Conservation (phyloP, 1,140 invertebrate species). For the Tenebrio molitor region DNA sequence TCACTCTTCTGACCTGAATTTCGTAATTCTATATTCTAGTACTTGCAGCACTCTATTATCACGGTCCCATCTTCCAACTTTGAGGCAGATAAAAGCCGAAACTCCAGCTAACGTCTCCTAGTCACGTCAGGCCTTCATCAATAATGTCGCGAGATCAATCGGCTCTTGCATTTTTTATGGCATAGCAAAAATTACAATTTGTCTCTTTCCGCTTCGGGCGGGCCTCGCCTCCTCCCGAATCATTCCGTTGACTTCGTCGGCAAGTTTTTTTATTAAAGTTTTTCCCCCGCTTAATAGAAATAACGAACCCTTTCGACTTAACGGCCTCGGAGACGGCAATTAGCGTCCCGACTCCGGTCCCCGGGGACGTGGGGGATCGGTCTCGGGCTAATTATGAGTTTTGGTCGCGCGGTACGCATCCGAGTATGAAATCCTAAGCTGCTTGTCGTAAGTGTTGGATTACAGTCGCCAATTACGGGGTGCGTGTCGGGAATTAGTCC, state of each 20-base stretch:
- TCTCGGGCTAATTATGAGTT: slow-evolving; percentile 45
- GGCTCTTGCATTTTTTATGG: background rate
- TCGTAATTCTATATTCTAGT: too few species aligned
- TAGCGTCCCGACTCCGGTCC: slow-evolving; percentile 35
- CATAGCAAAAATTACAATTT: slow-evolving; percentile 23
- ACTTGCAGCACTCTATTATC: too few species aligned
- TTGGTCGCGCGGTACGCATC: slow-evolving; percentile 43
- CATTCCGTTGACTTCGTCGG: background rate
- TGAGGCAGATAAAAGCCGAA: too few species aligned
- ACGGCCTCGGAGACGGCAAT: slow-evolving; percentile 41
- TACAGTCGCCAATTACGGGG: slow-evolving; percentile 46
- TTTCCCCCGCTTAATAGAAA: slow-evolving; percentile 29
- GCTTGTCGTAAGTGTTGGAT: slow-evolving; percentile 47
- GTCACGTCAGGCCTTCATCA: too few species aligned
- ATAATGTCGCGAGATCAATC: too few species aligned
- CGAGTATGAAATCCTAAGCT: slow-evolving; percentile 48
- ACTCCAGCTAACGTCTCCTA: too few species aligned
- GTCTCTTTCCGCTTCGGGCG: background rate
- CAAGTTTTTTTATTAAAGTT: slow-evolving; percentile 24
- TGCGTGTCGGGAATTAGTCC: slow-evolving; percentile 45
- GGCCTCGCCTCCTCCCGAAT: background rate
- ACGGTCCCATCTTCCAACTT: too few species aligned
- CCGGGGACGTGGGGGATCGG: slow-evolving; percentile 38
- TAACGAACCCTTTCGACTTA: slow-evolving; percentile 45
- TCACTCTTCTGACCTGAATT: too few species aligned